phyloP scores from a whole-genome alignment of 2,888 invertebrate species.

The Drosophila cyrtoloma region DNA sequence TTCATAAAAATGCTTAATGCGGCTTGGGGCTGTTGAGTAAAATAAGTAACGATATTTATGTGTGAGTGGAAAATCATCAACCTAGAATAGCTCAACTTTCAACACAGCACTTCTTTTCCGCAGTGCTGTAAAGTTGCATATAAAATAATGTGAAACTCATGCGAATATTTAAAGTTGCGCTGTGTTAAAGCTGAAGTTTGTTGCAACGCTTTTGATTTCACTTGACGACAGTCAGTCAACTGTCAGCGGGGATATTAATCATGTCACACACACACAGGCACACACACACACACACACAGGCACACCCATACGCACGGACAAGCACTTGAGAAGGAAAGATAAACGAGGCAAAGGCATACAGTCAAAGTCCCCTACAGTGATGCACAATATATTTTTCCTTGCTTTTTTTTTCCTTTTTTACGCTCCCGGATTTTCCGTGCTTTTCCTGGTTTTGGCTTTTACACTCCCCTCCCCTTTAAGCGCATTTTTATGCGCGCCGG shows the following conservation, averaged over 20 bases:
- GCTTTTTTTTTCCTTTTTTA: constrained; percentile 10
- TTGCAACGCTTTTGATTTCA: constrained; percentile 73
- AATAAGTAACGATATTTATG: constrained; percentile 18
- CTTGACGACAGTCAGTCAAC: constrained; percentile 79
- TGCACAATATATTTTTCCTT: constrained; percentile 37
- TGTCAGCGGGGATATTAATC: constrained; percentile 83
- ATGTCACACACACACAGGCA: constrained; percentile 70
- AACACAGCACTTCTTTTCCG: constrained; percentile 6
- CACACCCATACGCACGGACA: constrained; percentile 15
- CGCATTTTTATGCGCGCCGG: constrained; percentile 74
- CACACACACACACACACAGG: constrained; percentile 37
- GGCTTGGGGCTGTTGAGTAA: constrained; percentile 18
- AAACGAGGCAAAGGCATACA: constrained; percentile 49
- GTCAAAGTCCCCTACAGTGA: constrained; percentile 34
- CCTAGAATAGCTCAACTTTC: constrained; percentile 17
- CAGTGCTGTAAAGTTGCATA: background rate
- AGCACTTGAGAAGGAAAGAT: constrained; percentile 41
- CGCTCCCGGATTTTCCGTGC: constrained; percentile 33
- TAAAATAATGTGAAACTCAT: background rate
- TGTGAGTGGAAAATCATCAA: background rate
- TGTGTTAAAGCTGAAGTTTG: constrained; percentile 25
- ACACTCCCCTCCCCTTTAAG: constrained; percentile 60
- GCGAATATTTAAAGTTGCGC: constrained; percentile 47
- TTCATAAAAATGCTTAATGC: constrained; percentile 64
- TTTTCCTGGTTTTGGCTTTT: constrained; percentile 59